Evolutionary conservation across 2,797 vertebrate genomes (phyloP).

Genomic region (Nyctalus aviator): DNA sequence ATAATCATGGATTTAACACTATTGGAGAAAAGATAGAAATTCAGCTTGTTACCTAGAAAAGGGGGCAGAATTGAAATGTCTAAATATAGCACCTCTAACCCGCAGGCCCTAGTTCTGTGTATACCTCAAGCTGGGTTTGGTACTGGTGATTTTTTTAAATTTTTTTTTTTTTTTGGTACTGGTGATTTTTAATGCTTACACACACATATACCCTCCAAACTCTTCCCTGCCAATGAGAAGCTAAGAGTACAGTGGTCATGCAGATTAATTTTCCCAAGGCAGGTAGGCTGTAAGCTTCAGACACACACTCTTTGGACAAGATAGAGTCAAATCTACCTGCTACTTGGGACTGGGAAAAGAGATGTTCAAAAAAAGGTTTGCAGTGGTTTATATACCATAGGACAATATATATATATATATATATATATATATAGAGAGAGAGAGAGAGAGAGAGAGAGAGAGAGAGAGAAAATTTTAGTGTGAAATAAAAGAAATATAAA

Average conservation of each 20-base stretch:
- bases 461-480: not conserved
- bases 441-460: too few relatives aligned
- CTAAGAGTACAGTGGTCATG: not conserved
- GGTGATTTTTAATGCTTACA: not conserved
- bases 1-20: not conserved
- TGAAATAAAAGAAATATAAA: conserved; percentile 39
- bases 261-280: not conserved
- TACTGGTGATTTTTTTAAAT: not conserved
- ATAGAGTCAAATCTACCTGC: not conserved
- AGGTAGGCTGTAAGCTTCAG: not conserved
- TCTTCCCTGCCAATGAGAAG: not conserved
- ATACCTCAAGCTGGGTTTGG: not conserved
- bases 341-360: not conserved
- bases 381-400: not conserved
- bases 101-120: not conserved
- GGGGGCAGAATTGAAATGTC: not conserved
- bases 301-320: not conserved
- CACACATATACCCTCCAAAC: not conserved
- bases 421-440: too few relatives aligned
- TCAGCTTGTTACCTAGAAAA: not conserved
- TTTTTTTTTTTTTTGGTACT: too few relatives aligned
- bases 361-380: not conserved
- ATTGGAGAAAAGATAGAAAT: not conserved
- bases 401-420: too few relatives aligned
- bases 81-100: not conserved